Evolutionary conservation across 2,888 invertebrate species (phyloP).

Genomic region (Oligia latruncula): DNA sequence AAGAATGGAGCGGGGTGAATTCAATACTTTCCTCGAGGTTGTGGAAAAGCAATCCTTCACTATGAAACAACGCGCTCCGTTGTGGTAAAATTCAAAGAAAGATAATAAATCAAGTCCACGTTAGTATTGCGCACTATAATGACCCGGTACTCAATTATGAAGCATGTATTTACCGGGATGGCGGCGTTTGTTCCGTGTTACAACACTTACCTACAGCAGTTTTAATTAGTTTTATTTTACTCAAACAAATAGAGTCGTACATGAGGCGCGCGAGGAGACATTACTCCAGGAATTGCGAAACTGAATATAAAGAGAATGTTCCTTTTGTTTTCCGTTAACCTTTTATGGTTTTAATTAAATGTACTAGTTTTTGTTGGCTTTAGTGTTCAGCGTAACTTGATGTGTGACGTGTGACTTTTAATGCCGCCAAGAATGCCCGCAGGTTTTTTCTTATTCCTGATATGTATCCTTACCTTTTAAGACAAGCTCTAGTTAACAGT

Average conservation of each 20-base stretch:
- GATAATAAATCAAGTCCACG: conserved; percentile 60
- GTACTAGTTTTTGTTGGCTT: conserved; percentile 35
- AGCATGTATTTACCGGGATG: conserved; percentile 51
- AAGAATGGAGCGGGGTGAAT: conserved; percentile 40
- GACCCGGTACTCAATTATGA: conserved; percentile 58
- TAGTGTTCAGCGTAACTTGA: conserved; percentile 6
- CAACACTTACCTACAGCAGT: conserved; percentile 38
- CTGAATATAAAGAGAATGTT: conserved; percentile 37
- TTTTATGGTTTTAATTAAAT: conserved; percentile 57
- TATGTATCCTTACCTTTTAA: not conserved
- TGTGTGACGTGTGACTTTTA: too few relatives aligned
- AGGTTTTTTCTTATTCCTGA: not conserved
- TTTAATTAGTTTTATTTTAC: conserved; percentile 64
- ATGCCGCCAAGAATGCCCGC: not conserved
- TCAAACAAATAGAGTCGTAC: conserved; percentile 44
- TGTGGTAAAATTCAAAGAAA: conserved; percentile 53
- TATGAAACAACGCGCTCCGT: conserved; percentile 47
- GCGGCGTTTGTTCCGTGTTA: conserved; percentile 41
- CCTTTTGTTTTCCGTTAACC: conserved; percentile 50
- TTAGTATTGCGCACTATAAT: conserved; percentile 57
- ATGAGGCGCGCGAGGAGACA: conserved; percentile 35
- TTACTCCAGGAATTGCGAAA: conserved; percentile 32
- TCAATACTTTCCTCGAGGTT: conserved; percentile 34
- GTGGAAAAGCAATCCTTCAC: conserved; percentile 49
- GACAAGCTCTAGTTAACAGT: not conserved